A percentile compares a stretch with the other conserved stretches of the same genome.
Evolutionary conservation across 2,888 invertebrate species (phyloP).

Genomic region (Noctua pronuba): DNA sequence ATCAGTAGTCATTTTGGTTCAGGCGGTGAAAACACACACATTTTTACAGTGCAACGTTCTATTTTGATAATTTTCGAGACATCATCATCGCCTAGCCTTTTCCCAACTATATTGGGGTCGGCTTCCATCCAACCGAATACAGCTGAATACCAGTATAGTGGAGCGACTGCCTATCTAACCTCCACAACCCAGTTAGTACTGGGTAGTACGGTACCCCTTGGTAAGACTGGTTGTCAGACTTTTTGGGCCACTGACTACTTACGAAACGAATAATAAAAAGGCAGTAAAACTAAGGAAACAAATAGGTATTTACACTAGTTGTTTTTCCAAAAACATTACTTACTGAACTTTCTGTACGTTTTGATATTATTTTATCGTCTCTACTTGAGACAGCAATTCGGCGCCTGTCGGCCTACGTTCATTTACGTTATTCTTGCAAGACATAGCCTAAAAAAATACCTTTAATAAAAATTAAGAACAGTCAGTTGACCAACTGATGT

Average conservation of each 20-base stretch:
- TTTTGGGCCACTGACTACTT: too few relatives aligned
- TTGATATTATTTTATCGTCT: slow-evolving; percentile 47
- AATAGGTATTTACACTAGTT: slow-evolving; percentile 1
- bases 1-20: too few relatives aligned
- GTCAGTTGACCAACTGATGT: slow-evolving; percentile 25
- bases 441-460: slow-evolving; percentile 45
- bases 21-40: neutral
- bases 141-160: too few relatives aligned
- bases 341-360: slow-evolving; percentile 57
- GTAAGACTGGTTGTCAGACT: too few relatives aligned
- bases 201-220: too few relatives aligned
- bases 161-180: too few relatives aligned
- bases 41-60: neutral
- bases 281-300: slow-evolving; percentile 10
- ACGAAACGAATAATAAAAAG: slow-evolving; percentile 38
- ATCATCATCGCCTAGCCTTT: too few relatives aligned
- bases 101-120: too few relatives aligned
- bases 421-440: slow-evolving; percentile 55
- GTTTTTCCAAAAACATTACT: slow-evolving; percentile 32
- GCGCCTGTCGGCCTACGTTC: slow-evolving; percentile 62
- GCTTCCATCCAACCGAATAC: too few relatives aligned
- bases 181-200: too few relatives aligned
- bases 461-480: slow-evolving; percentile 20
- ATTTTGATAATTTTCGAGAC: too few relatives aligned
- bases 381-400: slow-evolving; percentile 65